Conservation (phyloP, 2,797 vertebrate genomes). For the Centropyge bicolor region DNA sequence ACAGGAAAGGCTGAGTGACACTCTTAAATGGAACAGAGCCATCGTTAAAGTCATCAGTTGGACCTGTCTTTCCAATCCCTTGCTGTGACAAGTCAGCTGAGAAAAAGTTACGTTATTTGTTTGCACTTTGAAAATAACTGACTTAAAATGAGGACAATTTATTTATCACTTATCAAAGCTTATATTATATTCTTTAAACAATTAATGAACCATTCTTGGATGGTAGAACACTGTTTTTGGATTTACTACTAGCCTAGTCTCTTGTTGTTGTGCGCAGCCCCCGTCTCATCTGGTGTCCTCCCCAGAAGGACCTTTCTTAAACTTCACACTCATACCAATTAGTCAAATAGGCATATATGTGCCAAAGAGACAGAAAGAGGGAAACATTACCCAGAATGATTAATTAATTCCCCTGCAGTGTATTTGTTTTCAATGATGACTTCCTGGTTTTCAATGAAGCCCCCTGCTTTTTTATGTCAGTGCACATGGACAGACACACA, state of each 20-base stretch:
- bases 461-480: neutral
- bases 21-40: too few species aligned
- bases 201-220: too few species aligned
- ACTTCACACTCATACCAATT: slow-evolving; percentile 43
- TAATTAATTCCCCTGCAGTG: slow-evolving; percentile 36
- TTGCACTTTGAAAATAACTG: neutral
- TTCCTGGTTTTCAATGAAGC: slow-evolving; percentile 28
- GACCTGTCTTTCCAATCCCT: too few species aligned
- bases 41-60: too few species aligned
- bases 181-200: too few species aligned
- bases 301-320: neutral
- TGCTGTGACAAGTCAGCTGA: too few species aligned
- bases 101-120: neutral
- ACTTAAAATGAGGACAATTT: too few species aligned
- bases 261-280: neutral
- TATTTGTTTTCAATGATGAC: slow-evolving; percentile 23
- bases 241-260: neutral
- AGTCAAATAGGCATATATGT: slow-evolving; percentile 17
- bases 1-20: too few species aligned
- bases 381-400: slow-evolving; percentile 40
- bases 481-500: neutral
- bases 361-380: slow-evolving; percentile 18
- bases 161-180: too few species aligned
- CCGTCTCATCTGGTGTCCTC: too few species aligned
- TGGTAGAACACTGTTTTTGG: neutral